phyloP scores from a whole-genome alignment of 2,113 vertebrate genomes.

The Chelonoidis abingdonii region DNA sequence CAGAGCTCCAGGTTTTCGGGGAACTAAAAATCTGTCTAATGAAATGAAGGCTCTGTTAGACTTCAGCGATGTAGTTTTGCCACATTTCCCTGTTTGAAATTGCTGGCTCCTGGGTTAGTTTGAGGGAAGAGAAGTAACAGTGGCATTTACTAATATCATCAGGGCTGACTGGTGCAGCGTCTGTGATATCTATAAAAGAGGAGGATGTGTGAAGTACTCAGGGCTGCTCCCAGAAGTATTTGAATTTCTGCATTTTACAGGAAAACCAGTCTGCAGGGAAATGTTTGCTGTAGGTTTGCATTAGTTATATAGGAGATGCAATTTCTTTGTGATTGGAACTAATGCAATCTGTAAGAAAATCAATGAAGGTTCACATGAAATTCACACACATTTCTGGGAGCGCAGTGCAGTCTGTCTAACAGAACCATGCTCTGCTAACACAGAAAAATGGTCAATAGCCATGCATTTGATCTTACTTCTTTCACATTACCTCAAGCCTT shows the following conservation, averaged over 20 bases:
- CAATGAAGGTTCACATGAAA: conserved; percentile 64
- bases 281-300: conserved; percentile 30
- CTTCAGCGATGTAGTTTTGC: neutral
- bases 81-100: neutral
- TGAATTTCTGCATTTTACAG: neutral
- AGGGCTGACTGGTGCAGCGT: neutral
- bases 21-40: neutral
- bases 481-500: neutral
- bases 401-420: neutral
- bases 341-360: conserved; percentile 74
- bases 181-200: neutral
- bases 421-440: conserved; percentile 55
- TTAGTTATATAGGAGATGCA: conserved; percentile 54
- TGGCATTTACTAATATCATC: neutral
- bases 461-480: conserved; percentile 46
- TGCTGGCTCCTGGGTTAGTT: fast-evolving
- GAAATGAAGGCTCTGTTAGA: neutral
- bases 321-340: conserved; percentile 66
- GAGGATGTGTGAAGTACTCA: neutral
- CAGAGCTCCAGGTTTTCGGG: neutral
- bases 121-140: neutral
- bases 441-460: conserved; percentile 47
- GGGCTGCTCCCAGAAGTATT: neutral
- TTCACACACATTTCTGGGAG: conserved; percentile 47
- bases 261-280: conserved; percentile 54